Base-by-base conservation (phyloP, 2,797 vertebrate species). In the Antrozous pallidus region DNA sequence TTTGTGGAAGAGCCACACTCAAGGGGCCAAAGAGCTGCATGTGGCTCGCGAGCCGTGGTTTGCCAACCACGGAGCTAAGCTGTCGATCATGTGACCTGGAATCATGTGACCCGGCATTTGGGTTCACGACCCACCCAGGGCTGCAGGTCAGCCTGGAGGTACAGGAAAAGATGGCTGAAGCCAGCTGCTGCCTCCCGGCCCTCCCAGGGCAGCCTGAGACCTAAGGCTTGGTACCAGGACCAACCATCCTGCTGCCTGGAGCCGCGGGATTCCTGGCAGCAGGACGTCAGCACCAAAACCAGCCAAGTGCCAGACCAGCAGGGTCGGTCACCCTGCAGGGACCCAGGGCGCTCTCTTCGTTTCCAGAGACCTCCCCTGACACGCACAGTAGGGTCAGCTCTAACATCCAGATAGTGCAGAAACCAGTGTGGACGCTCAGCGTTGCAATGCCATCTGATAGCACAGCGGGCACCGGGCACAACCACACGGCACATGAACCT, bases 161-260 rank as follows among this genome's bases (percentile, higher is more conserved):
- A 10, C 14, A 33, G 47, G 31, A 40, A 70, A 51, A 9, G 3
- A 16, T 8, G 33, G 80, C 47, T 12, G 5, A 38, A 8, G 16
- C 0, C 33, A 38, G 10, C 22, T 0, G 1, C 22, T 38, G 5
- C 0, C 5, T 14, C 28, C 49, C 6, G 3, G 3, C 5, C 73
- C 16, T 3, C 9, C 2, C 17, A 8, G 0, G 9, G 24, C 36
- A 9, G 14, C 28, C 0, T 26, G 47, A 31, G 82, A 36, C 20
- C 16, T 10, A 4, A 1, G 56, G 56, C 3, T 28, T 7, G 28
- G 74, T 54, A n/a, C 17, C 0, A 6, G n/a, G 47, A 33, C 47
- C 28, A 8, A 18, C 28, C 0, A 3, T 2, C 70, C 31, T 0
- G 24, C 14, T 0, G 31, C 26, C 47, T 8, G 77, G 40, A 36